Evolutionary conservation across 2,113 vertebrate genomes (phyloP).

Genomic region (Sebastes fasciatus): DNA sequence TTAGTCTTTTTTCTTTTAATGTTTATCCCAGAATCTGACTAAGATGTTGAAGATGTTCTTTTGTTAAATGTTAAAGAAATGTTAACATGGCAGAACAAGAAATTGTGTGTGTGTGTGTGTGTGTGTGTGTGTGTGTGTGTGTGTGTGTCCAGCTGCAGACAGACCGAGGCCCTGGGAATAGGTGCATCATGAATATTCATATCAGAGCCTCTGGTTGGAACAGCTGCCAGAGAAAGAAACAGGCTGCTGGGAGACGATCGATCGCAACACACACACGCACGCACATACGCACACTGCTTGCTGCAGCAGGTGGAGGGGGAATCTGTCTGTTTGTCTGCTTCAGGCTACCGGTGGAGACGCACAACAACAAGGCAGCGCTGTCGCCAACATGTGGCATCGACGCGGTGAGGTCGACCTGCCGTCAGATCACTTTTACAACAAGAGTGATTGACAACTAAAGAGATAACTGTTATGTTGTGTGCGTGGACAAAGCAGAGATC

Average conservation of each 20-base stretch:
- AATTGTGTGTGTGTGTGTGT: constrained; percentile 7
- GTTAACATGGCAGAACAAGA: not conserved
- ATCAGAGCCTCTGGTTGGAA: constrained; percentile 90
- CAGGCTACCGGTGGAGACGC: constrained; percentile 35
- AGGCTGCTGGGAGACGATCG: constrained; percentile 40
- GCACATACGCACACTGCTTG: constrained; percentile 5
- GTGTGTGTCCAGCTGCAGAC: constrained; percentile 91
- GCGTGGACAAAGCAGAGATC: not conserved
- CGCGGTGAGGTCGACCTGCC: not conserved
- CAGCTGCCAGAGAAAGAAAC: constrained; percentile 89
- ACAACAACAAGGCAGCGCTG: constrained; percentile 47
- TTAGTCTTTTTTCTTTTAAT: not conserved
- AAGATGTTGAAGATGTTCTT: not conserved
- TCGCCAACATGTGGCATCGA: constrained; percentile 2
- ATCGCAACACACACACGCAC: constrained; percentile 12
- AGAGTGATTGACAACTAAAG: not conserved
- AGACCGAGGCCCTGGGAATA: constrained; percentile 88
- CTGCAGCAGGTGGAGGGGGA: constrained; percentile 54
- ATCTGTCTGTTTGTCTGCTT: constrained; percentile 61
- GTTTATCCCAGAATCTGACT: not conserved
- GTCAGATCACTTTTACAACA: not conserved
- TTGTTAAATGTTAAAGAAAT: constrained; percentile 1
- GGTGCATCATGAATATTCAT: constrained; percentile 97
- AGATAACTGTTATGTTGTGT: not conserved
- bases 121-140: constrained; percentile 70